Evolutionary conservation across 2,888 invertebrate genomes (phyloP).

Genomic region (Cantharis nigra): DNA sequence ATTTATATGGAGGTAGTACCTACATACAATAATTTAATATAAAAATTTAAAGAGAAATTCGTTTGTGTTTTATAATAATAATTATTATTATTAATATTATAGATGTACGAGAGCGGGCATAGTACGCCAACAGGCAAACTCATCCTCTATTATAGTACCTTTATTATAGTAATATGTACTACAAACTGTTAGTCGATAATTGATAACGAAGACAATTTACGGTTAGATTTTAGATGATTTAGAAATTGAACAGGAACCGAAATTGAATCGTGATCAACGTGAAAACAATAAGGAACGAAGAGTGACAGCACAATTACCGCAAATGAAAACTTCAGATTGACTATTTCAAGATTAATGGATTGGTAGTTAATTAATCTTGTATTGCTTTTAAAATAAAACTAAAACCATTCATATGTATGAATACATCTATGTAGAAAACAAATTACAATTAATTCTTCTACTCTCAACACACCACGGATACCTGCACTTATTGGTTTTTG

Average conservation of each 20-base stretch:
- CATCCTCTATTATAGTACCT: too few relatives aligned
- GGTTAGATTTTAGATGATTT: conserved; percentile 10
- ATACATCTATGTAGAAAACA: neutral
- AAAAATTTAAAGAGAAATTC: too few relatives aligned
- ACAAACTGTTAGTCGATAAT: conserved; percentile 4
- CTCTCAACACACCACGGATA: neutral
- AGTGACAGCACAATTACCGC: conserved; percentile 15
- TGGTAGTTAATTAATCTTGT: neutral
- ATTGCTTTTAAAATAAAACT: neutral
- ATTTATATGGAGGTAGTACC: neutral
- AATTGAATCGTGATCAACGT: conserved; percentile 20
- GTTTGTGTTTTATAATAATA: too few relatives aligned
- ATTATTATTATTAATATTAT: too few relatives aligned
- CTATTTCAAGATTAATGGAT: conserved; percentile 5
- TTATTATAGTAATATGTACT: conserved; percentile 8
- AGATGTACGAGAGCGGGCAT: too few relatives aligned
- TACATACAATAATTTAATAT: too few relatives aligned
- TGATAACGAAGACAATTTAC: conserved; percentile 14
- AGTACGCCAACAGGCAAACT: too few relatives aligned
- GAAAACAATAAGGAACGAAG: conserved; percentile 16
- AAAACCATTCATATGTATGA: neutral
- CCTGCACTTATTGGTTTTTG: neutral
- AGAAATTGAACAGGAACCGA: conserved; percentile 14
- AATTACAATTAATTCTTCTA: neutral
- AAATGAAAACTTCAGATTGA: conserved; percentile 6